Evolutionary conservation across 2,113 vertebrate genomes (phyloP).

Genomic region (Pica pica): DNA sequence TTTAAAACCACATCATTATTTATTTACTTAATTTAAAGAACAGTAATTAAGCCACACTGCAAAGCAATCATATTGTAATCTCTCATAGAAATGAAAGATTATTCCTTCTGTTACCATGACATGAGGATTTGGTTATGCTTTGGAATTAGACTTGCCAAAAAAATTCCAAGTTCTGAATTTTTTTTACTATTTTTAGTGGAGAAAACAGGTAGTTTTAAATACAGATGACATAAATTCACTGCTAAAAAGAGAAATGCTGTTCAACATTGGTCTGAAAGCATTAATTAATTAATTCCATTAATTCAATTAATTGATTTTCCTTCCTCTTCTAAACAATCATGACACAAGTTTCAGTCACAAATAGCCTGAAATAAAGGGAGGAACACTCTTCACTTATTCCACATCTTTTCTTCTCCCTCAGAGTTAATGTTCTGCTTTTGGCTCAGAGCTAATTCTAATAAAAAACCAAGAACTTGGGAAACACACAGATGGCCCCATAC

Average conservation of each 20-base stretch:
- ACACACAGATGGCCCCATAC: not conserved
- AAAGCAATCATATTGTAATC: not conserved
- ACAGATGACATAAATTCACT: not conserved
- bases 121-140: not conserved
- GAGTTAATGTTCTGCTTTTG: slow-evolving; percentile 1
- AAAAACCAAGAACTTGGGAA: not conserved
- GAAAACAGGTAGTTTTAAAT: not conserved
- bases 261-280: not conserved
- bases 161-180: not conserved
- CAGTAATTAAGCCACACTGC: not conserved
- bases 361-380: not conserved
- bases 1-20: not conserved
- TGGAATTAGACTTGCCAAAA: not conserved
- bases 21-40: not conserved
- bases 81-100: not conserved
- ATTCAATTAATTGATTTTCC: not conserved
- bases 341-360: not conserved
- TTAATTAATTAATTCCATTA: not conserved
- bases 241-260: not conserved
- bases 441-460: not conserved
- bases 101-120: not conserved
- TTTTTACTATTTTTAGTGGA: not conserved
- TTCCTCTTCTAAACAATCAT: not conserved
- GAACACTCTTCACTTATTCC: not conserved
- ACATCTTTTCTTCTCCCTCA: not conserved